Base-by-base conservation (phyloP, 2,888 invertebrate genomes). In the Crematogaster levior region DNA sequence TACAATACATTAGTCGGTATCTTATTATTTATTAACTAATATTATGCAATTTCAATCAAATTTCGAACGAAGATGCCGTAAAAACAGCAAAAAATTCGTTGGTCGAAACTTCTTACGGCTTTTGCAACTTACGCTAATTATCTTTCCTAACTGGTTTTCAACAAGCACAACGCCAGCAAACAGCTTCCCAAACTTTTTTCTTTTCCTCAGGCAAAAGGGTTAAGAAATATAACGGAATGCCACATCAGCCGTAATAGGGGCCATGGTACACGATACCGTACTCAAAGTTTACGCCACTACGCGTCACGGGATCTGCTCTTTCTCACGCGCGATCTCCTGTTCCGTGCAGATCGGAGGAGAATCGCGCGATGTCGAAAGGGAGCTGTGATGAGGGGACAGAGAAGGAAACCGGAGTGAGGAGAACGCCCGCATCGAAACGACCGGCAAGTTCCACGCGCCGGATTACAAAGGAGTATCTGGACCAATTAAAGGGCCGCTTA, bases 401-500 rank as follows among this genome's bases (percentile, higher is more conserved):
- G 43, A 86, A 75, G 61, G 84, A 81, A 66, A 70, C 51, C 43
- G 27, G 68, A 81, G 85, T 60, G 65, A 82, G 46, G 56, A 72
- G 83, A 74, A 79, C 63, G 68, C 37, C 72, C 80, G 81, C 61
- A 75, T 66, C 84, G 82, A 84, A 83, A 87, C 84, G 84, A 73
- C 82, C 81, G 81, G 58, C 89, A 82, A 85, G 86, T 82, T 87
- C 68, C 65, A 51, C 82, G 84, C 81, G 79, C 79, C 82, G 66
- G 65, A 70, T 48, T 75, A 82, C 75, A 87, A 77, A 79, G 73
- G 86, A 74, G 68, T 58, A 65, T 12, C 82, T 66, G 56, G 80
- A 82, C 85, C 87, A 87, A 87, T 87, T 87, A 87, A 87, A 83
- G 56, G 61, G 66, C 74, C 66, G 66, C 85, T 81, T 81, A 84